Conservation (phyloP, 2,888 invertebrate genomes). For the Drosophila incognita region DNA sequence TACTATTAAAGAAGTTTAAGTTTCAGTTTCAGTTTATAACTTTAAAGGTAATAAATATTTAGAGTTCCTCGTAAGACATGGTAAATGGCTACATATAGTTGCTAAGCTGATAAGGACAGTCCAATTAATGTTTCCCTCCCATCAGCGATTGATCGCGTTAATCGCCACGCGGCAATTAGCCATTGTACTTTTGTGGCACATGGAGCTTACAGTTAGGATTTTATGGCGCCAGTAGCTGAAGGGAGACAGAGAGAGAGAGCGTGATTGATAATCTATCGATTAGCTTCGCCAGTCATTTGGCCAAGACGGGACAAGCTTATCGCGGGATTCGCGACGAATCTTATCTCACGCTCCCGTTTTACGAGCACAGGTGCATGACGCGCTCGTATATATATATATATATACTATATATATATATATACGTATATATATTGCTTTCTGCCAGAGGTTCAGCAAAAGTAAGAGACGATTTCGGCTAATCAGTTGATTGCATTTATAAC, state of each 20-base stretch:
- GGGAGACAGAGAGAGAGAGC: background rate
- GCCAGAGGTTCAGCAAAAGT: constrained; percentile 28
- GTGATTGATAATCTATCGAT: constrained; percentile 41
- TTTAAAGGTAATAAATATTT: too few species aligned
- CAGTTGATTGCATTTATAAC: constrained; percentile 33
- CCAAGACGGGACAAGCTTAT: constrained; percentile 28
- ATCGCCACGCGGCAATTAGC: constrained; percentile 21
- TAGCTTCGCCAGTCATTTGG: constrained; percentile 27
- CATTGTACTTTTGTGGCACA: constrained; percentile 5
- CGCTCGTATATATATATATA: background rate
- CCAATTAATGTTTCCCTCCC: constrained; percentile 13
- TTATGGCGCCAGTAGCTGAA: constrained; percentile 11
- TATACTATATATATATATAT: background rate
- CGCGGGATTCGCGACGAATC: constrained; percentile 33
- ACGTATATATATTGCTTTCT: background rate
- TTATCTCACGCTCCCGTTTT: constrained; percentile 33
- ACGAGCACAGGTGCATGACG: constrained; percentile 49
- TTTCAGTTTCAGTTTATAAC: background rate
- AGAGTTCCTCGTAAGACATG: too few species aligned
- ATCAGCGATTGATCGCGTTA: constrained; percentile 7
- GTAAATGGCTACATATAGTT: constrained; percentile 1
- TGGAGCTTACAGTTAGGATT: background rate
- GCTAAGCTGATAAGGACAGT: constrained; percentile 47
- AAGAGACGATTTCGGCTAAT: constrained; percentile 15
- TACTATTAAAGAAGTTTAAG: background rate